Evolutionary conservation across 2,888 invertebrate species (phyloP), one percentile per base, ranked within the genome.

Genomic region (Dendrolimus houi): DNA sequence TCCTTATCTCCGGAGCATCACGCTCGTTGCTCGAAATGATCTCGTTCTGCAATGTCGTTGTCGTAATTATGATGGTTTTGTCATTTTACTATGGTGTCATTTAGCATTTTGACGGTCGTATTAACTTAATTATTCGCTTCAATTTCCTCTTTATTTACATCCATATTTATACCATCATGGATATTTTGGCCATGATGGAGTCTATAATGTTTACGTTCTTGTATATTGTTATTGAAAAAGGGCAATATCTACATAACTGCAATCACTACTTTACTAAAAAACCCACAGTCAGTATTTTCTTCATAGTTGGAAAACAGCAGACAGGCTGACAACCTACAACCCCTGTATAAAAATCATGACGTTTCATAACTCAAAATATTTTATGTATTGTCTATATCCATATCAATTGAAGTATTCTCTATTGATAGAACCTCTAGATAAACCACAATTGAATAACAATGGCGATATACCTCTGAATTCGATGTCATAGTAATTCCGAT

Each of bases 1-100:
- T 79, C 77, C 77, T 81, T 85, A 85, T 86, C 83, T 58, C 65
- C 66, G 66, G 68, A 62, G 68, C 80, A 82, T 83, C 82, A 68
- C 65, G 64, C 72, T 75, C 71, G 79, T 79, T 78, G 72, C 75
- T 74, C 62, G 66, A 74, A 71, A 74, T 70, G 69, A 69, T 68
- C 66, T 67, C 56, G 60, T 65, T 69, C 64, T 59, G 68, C 74
- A 73, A 74, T 79, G 77, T 71, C 79, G 77, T 64, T 64, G 65
- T 72, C 72, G 66, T 71, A 74, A 73, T 80, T 76, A 72, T 74
- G 67, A 69, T 68, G 62, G 47, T 58, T 60, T 64, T 56, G 52
- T 59, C 58, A 62, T 47, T 47, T 47, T 47, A 47, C 47, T 61
- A 63, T 62, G 59, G 58, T 59, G 55, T 56, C 52, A 52, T 65